Percentiles rank a stretch among this genome's conserved stretches.
These are phyloP conservation scores for Nestor notabilis DNA, from an alignment of 2,113 vertebrate species.

Conservation along the genomic window DNA sequence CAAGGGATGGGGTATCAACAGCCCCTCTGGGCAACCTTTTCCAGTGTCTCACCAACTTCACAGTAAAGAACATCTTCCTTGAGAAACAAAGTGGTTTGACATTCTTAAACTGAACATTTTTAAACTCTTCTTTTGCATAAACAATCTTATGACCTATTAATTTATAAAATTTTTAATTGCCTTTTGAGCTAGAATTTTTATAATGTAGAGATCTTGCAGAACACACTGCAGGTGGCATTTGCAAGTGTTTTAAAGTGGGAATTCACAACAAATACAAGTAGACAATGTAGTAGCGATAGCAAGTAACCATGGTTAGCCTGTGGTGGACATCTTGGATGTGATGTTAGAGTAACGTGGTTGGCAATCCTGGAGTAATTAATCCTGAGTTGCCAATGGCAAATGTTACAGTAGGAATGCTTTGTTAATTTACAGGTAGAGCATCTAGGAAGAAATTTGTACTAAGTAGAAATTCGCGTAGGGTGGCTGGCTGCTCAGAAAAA, in stretches of 20 bases:
- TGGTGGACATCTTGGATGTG: neutral
- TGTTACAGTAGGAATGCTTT: neutral
- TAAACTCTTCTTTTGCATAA: neutral
- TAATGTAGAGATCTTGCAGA: neutral
- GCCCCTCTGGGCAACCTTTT: neutral
- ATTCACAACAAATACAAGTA: neutral
- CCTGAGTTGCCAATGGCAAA: neutral
- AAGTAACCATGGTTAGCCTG: neutral
- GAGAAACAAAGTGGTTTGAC: neutral
- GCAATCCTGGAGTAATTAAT: neutral
- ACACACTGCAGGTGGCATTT: neutral
- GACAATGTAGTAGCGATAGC: neutral
- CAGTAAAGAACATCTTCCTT: neutral
- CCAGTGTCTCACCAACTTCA: neutral
- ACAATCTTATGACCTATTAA: neutral
- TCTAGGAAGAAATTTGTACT: neutral
- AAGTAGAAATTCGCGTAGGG: neutral
- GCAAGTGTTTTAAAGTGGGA: rapidly evolving
- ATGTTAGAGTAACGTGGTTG: neutral
- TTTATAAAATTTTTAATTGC: neutral
- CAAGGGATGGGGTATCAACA: neutral
- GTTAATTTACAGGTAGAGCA: neutral
- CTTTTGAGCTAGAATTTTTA: neutral
- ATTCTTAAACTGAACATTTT: neutral
- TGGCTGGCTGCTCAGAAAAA: neutral